Evolutionary conservation across 1,140 invertebrate genomes (phyloP).

Genomic region (Trichoplusia ni): DNA sequence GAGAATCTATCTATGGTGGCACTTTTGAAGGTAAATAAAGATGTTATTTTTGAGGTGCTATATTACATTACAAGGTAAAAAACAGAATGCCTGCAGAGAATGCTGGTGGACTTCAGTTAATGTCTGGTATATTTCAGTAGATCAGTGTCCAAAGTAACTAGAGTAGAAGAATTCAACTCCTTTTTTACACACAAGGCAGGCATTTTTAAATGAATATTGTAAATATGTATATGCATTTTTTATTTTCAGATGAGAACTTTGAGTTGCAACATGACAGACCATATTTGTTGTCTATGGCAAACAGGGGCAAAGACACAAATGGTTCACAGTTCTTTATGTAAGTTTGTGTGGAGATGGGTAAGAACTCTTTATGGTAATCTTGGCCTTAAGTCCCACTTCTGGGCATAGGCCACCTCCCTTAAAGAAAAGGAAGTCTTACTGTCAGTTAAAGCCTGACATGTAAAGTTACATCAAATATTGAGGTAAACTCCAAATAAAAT

Average conservation of each 20-base stretch:
- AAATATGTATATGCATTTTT: not conserved
- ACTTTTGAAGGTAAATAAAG: conserved; percentile 88
- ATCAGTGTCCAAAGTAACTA: too few relatives aligned
- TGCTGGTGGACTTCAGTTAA: too few relatives aligned
- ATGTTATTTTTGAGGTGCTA: too few relatives aligned
- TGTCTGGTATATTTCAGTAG: too few relatives aligned
- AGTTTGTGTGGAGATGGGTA: conserved; percentile 74
- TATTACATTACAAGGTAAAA: too few relatives aligned
- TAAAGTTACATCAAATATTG: not conserved
- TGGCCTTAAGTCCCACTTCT: too few relatives aligned
- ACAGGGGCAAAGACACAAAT: conserved; percentile 97
- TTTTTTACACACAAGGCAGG: not conserved
- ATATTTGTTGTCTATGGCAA: conserved; percentile 97
- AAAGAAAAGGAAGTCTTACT: too few relatives aligned
- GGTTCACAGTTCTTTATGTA: conserved; percentile 99
- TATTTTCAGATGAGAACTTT: conserved; percentile 93
- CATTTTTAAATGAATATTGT: not conserved
- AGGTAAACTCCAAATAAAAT: too few relatives aligned
- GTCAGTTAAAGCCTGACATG: too few relatives aligned
- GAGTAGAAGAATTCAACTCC: too few relatives aligned
- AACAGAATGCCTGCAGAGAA: too few relatives aligned
- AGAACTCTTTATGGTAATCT: conserved; percentile 21
- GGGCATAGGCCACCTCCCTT: too few relatives aligned
- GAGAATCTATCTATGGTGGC: conserved; percentile 95
- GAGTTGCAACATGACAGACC: conserved; percentile 93